Evolutionary conservation across 1,140 invertebrate species (phyloP).

Genomic region (Heliconius eleuchia): DNA sequence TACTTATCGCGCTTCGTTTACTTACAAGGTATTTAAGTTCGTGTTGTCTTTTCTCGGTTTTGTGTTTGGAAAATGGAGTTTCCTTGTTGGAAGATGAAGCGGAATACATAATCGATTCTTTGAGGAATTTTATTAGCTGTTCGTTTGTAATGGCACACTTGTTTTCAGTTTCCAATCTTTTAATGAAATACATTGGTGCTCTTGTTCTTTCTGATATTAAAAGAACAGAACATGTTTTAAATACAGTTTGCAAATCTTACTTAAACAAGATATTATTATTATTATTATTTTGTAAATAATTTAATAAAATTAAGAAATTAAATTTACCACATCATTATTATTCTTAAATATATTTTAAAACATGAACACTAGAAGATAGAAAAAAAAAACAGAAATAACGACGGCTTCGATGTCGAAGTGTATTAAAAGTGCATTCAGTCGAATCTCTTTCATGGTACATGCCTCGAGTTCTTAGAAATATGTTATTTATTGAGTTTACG

Average conservation of each 20-base stretch:
- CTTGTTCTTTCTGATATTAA: slow-evolving; percentile 1
- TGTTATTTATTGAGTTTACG: slow-evolving; percentile 1
- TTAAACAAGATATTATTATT: no score
- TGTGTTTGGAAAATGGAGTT: slow-evolving; percentile 77
- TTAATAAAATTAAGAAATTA: neutral
- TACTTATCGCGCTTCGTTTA: slow-evolving; percentile 78
- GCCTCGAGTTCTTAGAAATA: neutral
- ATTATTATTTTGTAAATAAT: no score
- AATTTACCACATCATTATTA: neutral
- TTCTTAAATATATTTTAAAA: neutral
- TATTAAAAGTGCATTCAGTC: slow-evolving; percentile 13
- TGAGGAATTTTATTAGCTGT: slow-evolving; percentile 55
- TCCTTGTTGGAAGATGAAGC: slow-evolving; percentile 66
- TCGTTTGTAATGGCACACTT: slow-evolving; percentile 43
- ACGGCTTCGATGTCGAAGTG: neutral
- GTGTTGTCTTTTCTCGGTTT: slow-evolving; percentile 70
- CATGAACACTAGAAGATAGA: neutral
- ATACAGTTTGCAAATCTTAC: no score
- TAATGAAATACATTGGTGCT: slow-evolving; percentile 17
- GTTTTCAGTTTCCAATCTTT: slow-evolving; percentile 16
- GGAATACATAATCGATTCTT: slow-evolving; percentile 70
- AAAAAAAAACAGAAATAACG: neutral
- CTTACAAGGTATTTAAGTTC: slow-evolving; percentile 78
- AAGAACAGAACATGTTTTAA: neutral
- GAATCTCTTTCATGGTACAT: slow-evolving; percentile 5